Evolutionary conservation across 2,113 vertebrate species (phyloP), one percentile per base, ranked within the genome.

Genomic region (Tychaedon coryphoeus): DNA sequence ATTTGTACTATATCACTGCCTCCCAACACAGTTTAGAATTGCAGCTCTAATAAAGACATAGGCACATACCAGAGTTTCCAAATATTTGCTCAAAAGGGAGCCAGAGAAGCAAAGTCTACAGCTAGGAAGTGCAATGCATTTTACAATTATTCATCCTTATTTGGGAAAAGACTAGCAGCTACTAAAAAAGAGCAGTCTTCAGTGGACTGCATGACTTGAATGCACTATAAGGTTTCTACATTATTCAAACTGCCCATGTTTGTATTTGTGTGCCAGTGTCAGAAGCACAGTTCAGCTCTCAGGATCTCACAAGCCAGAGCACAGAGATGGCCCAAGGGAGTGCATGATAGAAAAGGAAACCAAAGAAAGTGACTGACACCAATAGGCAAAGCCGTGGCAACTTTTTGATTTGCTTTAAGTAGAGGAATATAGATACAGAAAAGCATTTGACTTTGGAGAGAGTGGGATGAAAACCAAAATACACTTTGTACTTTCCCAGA

Each of bases 81-180:
- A 98, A 97, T 95, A 97, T 97, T 97, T 97, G 92, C 85, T 94
- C 70, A 65, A 82, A 92, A 94, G 47, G 78, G 87, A 88, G 85
- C 43, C 79, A 94, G 58, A 90, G 82, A 95, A 95, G 76, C 23
- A 78, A 95, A 95, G 70, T 66, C 40, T 90, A 73, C 61, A 66
- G 77, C 67, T 74, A 92, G 43, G 45, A 91, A 91, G 84, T 54
- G 29, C 29, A 94, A 87, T 45, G 57, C 17, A 51, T 84, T 85
- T 93, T 61, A 83, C 56, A 70, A 43, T 86, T 57, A 83, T 92
- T 47, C 64, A 60, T 90, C 65, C 45, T 77, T 69, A 92, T 87
- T 78, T 65, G 86, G 79, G 77, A 80, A 86, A 96, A 72, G n/a
- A 75, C 34, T 42, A 84, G 18, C 15, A 53, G 14, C 64, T 69